Evolutionary conservation across 2,113 vertebrate genomes (phyloP).

Genomic region (Rhinolophus sinicus): DNA sequence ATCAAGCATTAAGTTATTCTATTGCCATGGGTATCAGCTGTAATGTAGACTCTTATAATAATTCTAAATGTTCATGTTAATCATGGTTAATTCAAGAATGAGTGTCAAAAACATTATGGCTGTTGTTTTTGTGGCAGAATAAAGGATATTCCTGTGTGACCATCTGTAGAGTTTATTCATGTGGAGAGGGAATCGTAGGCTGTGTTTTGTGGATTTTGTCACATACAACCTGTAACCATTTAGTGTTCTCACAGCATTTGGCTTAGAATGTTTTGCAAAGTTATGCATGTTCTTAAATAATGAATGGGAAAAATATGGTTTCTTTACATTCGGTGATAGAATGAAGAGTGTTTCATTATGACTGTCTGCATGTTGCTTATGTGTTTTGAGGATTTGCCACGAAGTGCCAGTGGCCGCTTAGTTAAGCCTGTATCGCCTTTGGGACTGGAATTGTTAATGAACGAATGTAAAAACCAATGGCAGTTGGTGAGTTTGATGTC

Average conservation of each 20-base stretch:
- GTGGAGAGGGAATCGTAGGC: background rate
- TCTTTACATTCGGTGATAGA: constrained; percentile 6
- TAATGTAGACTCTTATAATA: background rate
- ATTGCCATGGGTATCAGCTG: background rate
- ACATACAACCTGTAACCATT: background rate
- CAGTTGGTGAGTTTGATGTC: background rate
- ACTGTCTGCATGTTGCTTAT: background rate
- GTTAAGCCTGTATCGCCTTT: background rate
- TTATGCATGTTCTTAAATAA: background rate
- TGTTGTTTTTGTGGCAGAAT: background rate
- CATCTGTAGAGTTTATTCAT: background rate
- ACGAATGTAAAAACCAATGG: background rate
- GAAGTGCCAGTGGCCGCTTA: background rate
- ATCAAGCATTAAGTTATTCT: background rate
- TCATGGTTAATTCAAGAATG: background rate
- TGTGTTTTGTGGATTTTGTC: constrained; percentile 17
- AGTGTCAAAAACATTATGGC: background rate
- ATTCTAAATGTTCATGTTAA: background rate
- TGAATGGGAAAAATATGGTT: background rate
- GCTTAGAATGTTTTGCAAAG: background rate
- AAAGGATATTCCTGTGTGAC: background rate
- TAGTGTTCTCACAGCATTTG: background rate
- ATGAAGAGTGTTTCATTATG: background rate
- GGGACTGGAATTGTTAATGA: background rate
- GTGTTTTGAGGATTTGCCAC: background rate